Conservation (phyloP, 1,140 invertebrate species). For the Bombus affinis region DNA sequence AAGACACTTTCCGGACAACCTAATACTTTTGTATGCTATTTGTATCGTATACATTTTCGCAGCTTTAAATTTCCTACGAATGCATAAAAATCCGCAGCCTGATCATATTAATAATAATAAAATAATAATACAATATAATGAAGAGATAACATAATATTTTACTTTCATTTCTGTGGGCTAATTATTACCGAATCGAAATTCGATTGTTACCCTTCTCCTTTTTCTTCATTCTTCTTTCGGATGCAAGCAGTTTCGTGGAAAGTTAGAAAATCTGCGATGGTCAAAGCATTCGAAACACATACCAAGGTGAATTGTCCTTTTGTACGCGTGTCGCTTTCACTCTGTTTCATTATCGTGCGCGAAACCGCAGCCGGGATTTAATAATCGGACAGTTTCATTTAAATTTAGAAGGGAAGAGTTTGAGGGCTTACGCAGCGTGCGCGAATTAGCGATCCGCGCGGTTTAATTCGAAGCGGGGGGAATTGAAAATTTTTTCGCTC, state of each 20-base stretch:
- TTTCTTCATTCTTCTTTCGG: not conserved
- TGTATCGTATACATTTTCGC: too few relatives aligned
- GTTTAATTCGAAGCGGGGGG: slow-evolving; percentile 31
- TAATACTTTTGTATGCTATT: too few relatives aligned
- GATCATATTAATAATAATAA: too few relatives aligned
- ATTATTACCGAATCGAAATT: too few relatives aligned
- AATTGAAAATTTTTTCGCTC: slow-evolving; percentile 26
- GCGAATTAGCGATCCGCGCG: slow-evolving; percentile 39
- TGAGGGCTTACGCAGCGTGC: slow-evolving; percentile 17
- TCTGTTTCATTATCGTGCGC: slow-evolving; percentile 35
- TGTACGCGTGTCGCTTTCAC: slow-evolving; percentile 38
- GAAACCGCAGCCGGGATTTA: slow-evolving; percentile 21
- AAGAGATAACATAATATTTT: too few relatives aligned
- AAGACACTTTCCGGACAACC: too few relatives aligned
- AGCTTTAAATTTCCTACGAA: too few relatives aligned
- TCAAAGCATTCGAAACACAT: not conserved
- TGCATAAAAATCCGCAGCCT: too few relatives aligned
- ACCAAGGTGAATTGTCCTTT: not conserved
- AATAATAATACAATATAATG: too few relatives aligned
- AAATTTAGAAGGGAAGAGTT: slow-evolving; percentile 48
- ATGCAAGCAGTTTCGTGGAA: too few relatives aligned
- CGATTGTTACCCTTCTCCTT: too few relatives aligned
- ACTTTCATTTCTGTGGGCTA: too few relatives aligned
- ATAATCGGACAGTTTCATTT: slow-evolving; percentile 48
- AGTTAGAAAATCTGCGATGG: not conserved